Conservation (phyloP, 2,113 vertebrate species). For the Sorex fumeus region DNA sequence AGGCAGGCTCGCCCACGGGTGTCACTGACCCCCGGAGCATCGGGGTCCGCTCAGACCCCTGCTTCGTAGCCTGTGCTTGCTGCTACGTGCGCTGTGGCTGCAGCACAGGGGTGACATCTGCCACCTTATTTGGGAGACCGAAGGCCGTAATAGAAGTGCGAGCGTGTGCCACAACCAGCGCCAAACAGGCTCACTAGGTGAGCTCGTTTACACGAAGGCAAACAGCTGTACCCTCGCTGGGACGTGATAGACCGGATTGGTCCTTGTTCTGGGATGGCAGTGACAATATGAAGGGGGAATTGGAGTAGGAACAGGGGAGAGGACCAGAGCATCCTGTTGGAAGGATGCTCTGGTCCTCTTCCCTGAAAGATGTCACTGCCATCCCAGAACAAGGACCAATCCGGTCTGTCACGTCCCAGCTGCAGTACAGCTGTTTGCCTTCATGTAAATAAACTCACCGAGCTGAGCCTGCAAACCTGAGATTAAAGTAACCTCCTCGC, state of each 20-base stretch:
- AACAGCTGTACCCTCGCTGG: neutral
- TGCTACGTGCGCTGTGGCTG: too few species aligned
- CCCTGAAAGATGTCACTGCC: slow-evolving; percentile 7
- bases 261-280: neutral
- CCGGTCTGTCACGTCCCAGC: slow-evolving; percentile 5
- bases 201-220: slow-evolving; percentile 12
- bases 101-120: too few species aligned
- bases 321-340: neutral
- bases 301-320: neutral
- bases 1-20: too few species aligned
- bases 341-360: too few species aligned
- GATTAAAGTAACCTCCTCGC: neutral
- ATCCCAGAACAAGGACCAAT: slow-evolving; percentile 5
- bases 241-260: slow-evolving; percentile 26
- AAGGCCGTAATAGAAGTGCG: too few species aligned
- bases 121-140: too few species aligned
- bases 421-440: neutral
- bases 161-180: too few species aligned
- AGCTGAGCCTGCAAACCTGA: neutral
- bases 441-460: slow-evolving; percentile 16
- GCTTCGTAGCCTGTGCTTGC: too few species aligned
- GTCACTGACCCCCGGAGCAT: too few species aligned
- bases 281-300: neutral
- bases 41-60: too few species aligned
- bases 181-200: neutral